phyloP scores from a whole-genome alignment of 2,797 vertebrate species.

The Lithobates sylvaticus region DNA sequence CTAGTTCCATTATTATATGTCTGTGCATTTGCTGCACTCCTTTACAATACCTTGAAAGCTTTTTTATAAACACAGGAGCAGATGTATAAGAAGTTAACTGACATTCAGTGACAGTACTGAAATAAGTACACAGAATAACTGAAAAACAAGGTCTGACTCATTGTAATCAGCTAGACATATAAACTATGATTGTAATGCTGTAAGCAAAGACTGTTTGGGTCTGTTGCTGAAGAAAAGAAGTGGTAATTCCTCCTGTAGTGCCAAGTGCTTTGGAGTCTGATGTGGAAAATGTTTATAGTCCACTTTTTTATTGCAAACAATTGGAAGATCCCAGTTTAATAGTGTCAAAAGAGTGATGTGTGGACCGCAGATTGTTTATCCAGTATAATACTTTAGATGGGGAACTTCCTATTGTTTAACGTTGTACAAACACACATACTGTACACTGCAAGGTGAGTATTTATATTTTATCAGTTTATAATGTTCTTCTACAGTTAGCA shows the following conservation, averaged over 20 bases:
- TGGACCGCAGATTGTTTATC: conserved; percentile 58
- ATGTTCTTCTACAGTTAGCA: not conserved
- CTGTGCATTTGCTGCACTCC: too few species aligned
- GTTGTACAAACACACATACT: not conserved
- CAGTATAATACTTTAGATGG: not conserved
- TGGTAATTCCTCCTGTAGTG: conserved; percentile 71
- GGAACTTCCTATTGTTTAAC: not conserved
- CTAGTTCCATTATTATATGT: too few species aligned
- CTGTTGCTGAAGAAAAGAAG: conserved; percentile 71
- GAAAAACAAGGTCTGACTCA: not conserved
- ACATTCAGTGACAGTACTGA: not conserved
- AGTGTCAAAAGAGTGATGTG: conserved; percentile 60
- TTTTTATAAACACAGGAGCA: too few species aligned
- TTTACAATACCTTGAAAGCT: too few species aligned
- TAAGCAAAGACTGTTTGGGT: conserved; percentile 65
- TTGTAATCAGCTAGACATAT: conserved; percentile 55
- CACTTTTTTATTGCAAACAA: conserved; percentile 76
- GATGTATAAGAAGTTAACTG: not conserved
- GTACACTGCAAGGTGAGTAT: not conserved
- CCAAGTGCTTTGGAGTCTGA: conserved; percentile 74
- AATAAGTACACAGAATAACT: not conserved
- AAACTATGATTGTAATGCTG: conserved; percentile 57
- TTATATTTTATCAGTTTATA: not conserved
- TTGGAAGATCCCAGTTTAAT: conserved; percentile 72
- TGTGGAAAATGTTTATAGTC: conserved; percentile 75